phyloP scores from a whole-genome alignment of 2,797 vertebrate genomes.

The Notolabrus celidotus region DNA sequence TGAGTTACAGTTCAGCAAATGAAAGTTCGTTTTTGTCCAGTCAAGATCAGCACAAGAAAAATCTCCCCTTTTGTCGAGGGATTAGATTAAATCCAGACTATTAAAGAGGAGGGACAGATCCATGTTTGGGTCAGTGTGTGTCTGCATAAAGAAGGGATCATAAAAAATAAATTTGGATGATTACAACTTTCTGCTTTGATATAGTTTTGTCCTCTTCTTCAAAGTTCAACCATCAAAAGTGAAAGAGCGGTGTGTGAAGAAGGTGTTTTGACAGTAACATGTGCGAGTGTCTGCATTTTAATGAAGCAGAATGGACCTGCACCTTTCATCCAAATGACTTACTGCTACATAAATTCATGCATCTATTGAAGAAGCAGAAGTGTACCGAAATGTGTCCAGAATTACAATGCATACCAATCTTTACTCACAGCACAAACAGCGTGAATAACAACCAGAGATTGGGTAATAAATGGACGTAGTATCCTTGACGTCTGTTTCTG shows the following conservation, averaged over 20 bases:
- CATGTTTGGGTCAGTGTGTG: constrained; percentile 15
- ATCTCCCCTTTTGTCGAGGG: constrained; percentile 10
- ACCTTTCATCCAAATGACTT: constrained; percentile 21
- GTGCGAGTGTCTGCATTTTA: constrained; percentile 17
- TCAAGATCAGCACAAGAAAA: neutral
- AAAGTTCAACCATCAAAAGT: neutral
- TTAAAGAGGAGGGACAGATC: neutral
- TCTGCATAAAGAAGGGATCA: neutral
- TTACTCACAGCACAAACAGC: constrained; percentile 1
- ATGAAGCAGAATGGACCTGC: constrained; percentile 18
- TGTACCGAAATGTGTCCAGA: neutral
- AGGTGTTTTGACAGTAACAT: constrained; percentile 49
- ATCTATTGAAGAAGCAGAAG: constrained; percentile 7
- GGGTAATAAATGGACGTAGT: no score
- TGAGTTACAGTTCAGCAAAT: constrained; percentile 50
- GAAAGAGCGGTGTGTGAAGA: constrained; percentile 34
- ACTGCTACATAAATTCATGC: no score
- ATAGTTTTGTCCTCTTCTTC: constrained; percentile 1
- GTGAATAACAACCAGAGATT: constrained; percentile 9
- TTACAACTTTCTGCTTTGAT: constrained; percentile 9
- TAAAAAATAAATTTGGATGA: constrained; percentile 29
- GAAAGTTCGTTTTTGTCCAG: constrained; percentile 13
- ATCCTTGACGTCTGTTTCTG: no score
- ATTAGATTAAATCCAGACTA: neutral
- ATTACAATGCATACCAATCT: neutral